Base-by-base conservation (phyloP, 2,113 vertebrate species). In the Microcebus ravelobensis region DNA sequence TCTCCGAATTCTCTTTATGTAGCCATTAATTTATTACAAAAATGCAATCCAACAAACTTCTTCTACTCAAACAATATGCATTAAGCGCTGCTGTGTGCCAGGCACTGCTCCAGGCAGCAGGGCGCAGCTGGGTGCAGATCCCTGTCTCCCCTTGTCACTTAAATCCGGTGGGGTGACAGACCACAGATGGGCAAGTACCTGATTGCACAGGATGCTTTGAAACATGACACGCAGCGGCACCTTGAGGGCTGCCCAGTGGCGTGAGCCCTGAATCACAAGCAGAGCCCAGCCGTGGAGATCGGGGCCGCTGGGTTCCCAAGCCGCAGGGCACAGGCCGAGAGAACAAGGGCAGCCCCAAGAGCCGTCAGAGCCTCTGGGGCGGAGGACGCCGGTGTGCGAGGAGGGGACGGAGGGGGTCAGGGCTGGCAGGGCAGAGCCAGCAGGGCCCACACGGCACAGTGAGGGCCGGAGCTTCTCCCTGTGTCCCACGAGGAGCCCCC, bases 371-470 rank as follows among this genome's bases (percentile, higher is more conserved):
- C 13, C 9, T 1, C 15, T 34, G 11, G 31, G 25, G 25, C 1
- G 23, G 39, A 57, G 6, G 27, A 73, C 25, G 31, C 10, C 2
- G 1, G 15, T 8, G 0, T 21, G 27, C 0, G 1, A 23, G 31
- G 36, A 68, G 15, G 61, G 0, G 3, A 5, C 1, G 12, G 12
- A 8, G 25, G 57, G 21, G 27, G 20, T 2, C 0, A 27, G 73
- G 39, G 25, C 3, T n/a, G 31, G 13, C 12, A 0, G 3, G 21
- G 17, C 23, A 39, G 67, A 34, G 65, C 74, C 2, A 1, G 15
- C 52, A 20, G 65, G 57, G 34, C 25, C 42, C 0, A 1, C 42
- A 1, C 0, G 29, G 36, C 36, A 17, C 36, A 48, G 25, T 0
- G 39, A 18, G 31, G 45, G 45, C 45, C 1, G 45, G 34, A 34